Evolutionary conservation across 2,888 invertebrate genomes (phyloP), one percentile per base, ranked within the genome.

Genomic region (Dasysyrphus tricinctus): DNA sequence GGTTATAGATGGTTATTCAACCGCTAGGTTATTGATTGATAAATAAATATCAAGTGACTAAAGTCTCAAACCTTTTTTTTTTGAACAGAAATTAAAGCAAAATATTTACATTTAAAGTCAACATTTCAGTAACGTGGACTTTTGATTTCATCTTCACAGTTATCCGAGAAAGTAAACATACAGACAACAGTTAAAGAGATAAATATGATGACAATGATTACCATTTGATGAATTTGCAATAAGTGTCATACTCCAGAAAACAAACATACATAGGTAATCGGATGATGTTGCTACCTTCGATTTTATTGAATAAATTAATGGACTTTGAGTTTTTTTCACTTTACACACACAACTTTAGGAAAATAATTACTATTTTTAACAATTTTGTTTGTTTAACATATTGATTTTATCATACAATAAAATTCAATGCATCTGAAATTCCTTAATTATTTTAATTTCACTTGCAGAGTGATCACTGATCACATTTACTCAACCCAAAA

Each of bases 1-100:
- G 37, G 57, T 37, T 37, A 59, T 37, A 37, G 9, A 59, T 34
- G 34, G 56, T 56, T 56, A 56, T 56, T 56, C 56, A 56, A 34
- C 56, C 56, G 34, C 12, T 8, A 14, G 29, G 12, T 2, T 12
- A 56, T 16, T 44, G 47, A 47, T 47, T 16, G 16, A 47, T 47
- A 47, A 47, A 47, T n/a, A 1, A 39, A 42, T 42, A 44, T 44
- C 4, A 5, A 44, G 47, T 47, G n/a, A 47, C 16, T 47, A 2
- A 47, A 47, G 19, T 6, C 19, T 24, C 51, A 51, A 24, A 51
- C 24, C 14, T 51, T 19, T 19, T 49, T 49, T 24, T 49, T 49
- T 49, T 1, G 12, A 39, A 4, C 14, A 5, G 14, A 42, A 42
- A 14, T 11, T 42, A 14, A 42, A 42, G 4, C 0, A 24, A 32